Conservation (phyloP, 1,140 invertebrate species). For the Phthorimaea operculella region DNA sequence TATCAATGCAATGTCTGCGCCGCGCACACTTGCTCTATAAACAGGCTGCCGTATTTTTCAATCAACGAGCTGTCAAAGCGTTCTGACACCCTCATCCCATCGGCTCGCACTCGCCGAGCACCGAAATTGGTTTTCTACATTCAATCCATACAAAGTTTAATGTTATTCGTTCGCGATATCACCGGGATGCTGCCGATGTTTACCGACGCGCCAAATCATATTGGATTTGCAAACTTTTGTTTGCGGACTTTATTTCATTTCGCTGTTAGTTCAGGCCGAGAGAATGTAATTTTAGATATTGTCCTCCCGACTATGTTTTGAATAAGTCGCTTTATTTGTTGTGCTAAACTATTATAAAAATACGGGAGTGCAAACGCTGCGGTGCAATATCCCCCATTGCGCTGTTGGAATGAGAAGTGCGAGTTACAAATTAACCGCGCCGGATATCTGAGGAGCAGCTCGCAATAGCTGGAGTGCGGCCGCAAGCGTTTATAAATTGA, state of each 20-base stretch:
- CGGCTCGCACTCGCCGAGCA: slow-evolving; percentile 66
- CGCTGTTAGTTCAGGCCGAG: slow-evolving; percentile 62
- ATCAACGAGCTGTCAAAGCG: slow-evolving; percentile 69
- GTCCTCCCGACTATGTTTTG: slow-evolving; percentile 35
- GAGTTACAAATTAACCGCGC: slow-evolving; percentile 53
- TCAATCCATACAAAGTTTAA: slow-evolving; percentile 69
- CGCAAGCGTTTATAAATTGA: slow-evolving; percentile 66
- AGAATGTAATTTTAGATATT: slow-evolving; percentile 61
- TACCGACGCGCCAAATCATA: slow-evolving; percentile 68
- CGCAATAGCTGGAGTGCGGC: slow-evolving; percentile 41
- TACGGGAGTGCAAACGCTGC: background rate
- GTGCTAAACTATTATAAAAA: slow-evolving; percentile 21
- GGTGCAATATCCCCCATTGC: slow-evolving; percentile 3
- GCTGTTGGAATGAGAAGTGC: slow-evolving; percentile 22
- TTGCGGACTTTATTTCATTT: slow-evolving; percentile 68
- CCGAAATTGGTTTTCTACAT: slow-evolving; percentile 70
- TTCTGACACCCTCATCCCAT: slow-evolving; percentile 67
- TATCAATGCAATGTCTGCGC: too few relatives aligned
- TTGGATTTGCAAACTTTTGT: slow-evolving; percentile 69
- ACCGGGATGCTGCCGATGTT: slow-evolving; percentile 66
- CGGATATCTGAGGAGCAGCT: slow-evolving; percentile 41
- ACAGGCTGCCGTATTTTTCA: slow-evolving; percentile 70
- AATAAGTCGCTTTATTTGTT: slow-evolving; percentile 28
- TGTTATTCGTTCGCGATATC: slow-evolving; percentile 68
- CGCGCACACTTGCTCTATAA: slow-evolving; percentile 57